phyloP scores from a whole-genome alignment of 2,113 vertebrate genomes.

The Solea solea region DNA sequence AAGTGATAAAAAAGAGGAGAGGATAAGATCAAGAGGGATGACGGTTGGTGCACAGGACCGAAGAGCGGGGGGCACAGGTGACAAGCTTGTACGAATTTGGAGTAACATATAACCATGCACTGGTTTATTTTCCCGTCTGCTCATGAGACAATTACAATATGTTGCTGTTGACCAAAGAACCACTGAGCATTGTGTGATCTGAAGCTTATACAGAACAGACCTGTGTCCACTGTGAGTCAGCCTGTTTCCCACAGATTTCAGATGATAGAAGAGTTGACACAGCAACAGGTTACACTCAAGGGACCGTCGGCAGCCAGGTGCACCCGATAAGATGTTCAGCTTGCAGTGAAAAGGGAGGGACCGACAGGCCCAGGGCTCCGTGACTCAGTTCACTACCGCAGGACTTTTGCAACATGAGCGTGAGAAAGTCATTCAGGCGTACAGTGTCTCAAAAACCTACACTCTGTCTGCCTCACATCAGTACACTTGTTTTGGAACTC shows the following conservation, averaged over 20 bases:
- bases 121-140: conserved; percentile 38
- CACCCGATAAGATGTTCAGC: conserved; percentile 79
- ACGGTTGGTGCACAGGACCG: conserved; percentile 17
- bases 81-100: conserved; percentile 4
- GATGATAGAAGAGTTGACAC: conserved; percentile 49
- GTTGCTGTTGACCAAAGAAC: conserved; percentile 10
- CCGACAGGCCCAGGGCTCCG: conserved; percentile 52
- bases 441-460: conserved; percentile 71
- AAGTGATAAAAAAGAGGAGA: conserved; percentile 31
- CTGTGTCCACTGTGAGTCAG: conserved; percentile 26
- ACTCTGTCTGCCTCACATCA: conserved; percentile 68
- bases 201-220: conserved; percentile 38
- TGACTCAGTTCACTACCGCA: conserved; percentile 81
- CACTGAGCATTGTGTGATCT: conserved; percentile 35
- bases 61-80: conserved; percentile 4
- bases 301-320: conserved; percentile 87
- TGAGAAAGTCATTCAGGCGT: conserved; percentile 94
- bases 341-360: conserved; percentile 72
- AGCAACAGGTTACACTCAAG: conserved; percentile 84
- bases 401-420: conserved; percentile 88
- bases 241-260: conserved; percentile 58
- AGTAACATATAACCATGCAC: background rate
- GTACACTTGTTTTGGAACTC: conserved; percentile 75
- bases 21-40: conserved; percentile 28
- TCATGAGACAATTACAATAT: conserved; percentile 13